Conservation (phyloP, 2,797 vertebrate genomes). For the Anomalospiza imberbis region DNA sequence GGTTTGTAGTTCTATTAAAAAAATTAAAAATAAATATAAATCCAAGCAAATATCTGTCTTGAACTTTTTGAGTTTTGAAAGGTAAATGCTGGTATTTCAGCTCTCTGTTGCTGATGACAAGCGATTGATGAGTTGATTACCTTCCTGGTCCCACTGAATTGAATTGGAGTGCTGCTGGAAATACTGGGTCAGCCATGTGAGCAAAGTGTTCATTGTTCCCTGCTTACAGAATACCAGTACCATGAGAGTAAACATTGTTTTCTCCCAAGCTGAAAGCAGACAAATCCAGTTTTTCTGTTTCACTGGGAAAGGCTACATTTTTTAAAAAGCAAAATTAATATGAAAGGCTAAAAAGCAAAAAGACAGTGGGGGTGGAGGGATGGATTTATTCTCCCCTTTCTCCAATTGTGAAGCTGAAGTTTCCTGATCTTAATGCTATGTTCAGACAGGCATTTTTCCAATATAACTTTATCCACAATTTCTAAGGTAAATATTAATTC, state of each 20-base stretch:
- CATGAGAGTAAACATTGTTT: not conserved
- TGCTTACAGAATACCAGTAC: not conserved
- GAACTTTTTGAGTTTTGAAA: not conserved
- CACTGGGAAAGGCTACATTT: not conserved
- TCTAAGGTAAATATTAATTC: not conserved
- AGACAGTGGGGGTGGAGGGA: accelerated
- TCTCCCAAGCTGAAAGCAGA: not conserved
- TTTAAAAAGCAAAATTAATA: not conserved
- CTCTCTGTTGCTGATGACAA: not conserved
- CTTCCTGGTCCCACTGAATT: not conserved
- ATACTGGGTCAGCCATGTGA: not conserved
- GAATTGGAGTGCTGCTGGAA: not conserved
- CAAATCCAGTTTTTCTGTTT: not conserved
- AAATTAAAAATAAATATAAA: not conserved
- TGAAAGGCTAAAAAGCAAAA: not conserved
- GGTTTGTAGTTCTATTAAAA: not conserved
- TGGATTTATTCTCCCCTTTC: not conserved
- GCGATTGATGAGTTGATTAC: slow-evolving; percentile 1
- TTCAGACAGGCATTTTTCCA: not conserved
- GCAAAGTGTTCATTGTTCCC: not conserved
- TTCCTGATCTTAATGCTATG: not conserved
- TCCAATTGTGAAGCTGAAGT: not conserved
- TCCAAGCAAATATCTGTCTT: not conserved
- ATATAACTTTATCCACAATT: not conserved
- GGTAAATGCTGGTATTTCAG: not conserved